Conservation (phyloP, 2,797 vertebrate species). For the Catamblyrhynchus diadema region DNA sequence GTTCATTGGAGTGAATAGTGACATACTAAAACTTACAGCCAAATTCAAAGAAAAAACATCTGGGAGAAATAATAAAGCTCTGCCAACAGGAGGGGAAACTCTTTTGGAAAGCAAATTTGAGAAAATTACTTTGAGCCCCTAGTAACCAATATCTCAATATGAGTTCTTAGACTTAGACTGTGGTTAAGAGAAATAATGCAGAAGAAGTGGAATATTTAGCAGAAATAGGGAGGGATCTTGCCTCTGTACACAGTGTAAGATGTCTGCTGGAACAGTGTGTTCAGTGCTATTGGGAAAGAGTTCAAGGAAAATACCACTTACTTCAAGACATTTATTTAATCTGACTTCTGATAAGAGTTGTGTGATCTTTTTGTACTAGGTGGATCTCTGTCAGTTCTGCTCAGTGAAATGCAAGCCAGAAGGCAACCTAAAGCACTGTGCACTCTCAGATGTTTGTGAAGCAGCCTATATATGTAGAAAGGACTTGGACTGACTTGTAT, state of each 20-base stretch:
- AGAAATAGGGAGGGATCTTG: neutral
- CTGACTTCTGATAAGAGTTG: slow-evolving; percentile 38
- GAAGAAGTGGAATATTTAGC: neutral
- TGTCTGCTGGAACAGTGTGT: neutral
- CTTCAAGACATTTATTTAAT: slow-evolving; percentile 17
- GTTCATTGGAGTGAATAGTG: neutral
- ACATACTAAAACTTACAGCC: neutral
- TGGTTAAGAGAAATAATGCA: neutral
- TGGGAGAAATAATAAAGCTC: slow-evolving; percentile 1
- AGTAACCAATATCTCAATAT: neutral
- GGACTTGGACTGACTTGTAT: neutral
- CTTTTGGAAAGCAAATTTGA: slow-evolving; percentile 14
- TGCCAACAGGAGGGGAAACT: neutral
- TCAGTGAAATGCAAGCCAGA: slow-evolving; percentile 4
- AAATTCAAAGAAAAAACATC: slow-evolving; percentile 6
- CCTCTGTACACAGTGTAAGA: neutral
- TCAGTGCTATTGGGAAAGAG: neutral
- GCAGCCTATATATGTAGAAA: neutral
- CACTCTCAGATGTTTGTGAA: neutral
- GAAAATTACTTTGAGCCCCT: neutral
- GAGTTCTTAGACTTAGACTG: neutral
- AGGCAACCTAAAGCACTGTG: neutral
- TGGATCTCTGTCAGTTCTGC: neutral
- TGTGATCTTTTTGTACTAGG: neutral
- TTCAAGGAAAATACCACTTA: slow-evolving; percentile 12